Base-by-base conservation (phyloP, 2,888 invertebrate genomes). In the Syrista parreyssii region DNA sequence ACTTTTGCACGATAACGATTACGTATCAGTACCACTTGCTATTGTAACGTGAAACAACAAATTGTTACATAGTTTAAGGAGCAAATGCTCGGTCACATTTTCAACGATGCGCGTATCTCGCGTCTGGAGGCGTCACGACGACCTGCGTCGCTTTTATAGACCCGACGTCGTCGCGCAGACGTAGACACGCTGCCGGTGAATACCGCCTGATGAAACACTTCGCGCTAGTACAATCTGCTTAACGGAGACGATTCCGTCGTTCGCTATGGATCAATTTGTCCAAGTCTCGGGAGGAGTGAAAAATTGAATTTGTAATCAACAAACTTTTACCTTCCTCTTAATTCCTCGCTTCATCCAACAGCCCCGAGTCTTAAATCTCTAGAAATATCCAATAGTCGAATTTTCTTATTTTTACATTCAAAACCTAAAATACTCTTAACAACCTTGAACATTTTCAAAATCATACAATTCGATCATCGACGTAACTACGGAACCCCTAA, bases 121-220 rank as follows among this genome's bases (percentile, higher is more conserved):
- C 89, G 89, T 89, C 88, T 90, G 89, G 86, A 89, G 84, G 84
- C 89, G 86, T 83, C 87, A 86, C 85, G 87, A 88, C 87, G 88
- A 86, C 86, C 84, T 78, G 84, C 85, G 82, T 81, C 82, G 86
- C 86, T 89, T 89, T 86, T 90, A 90, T 89, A 89, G 86, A 84
- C 82, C 80, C 83, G 82, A 79, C 77, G 79, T 78, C 68, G 82
- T 75, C 84, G 89, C 90, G 89, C 89, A 89, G 89, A 84, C 89
- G 89, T 88, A 79, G 71, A 71, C 33, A 33, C 71, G 40, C 23
- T 23, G 40, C 40, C 40, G 6, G 23, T 23, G 40, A 55, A 55
- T 6, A 55, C 23, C 15, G 40, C 40, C 40, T 55, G 40, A 55
- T 23, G 23, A 55, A 55, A 55, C 23, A 23, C 40, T 23, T 55